Base-by-base conservation (phyloP, 2,113 vertebrate genomes). In the Lasiurus cinereus region DNA sequence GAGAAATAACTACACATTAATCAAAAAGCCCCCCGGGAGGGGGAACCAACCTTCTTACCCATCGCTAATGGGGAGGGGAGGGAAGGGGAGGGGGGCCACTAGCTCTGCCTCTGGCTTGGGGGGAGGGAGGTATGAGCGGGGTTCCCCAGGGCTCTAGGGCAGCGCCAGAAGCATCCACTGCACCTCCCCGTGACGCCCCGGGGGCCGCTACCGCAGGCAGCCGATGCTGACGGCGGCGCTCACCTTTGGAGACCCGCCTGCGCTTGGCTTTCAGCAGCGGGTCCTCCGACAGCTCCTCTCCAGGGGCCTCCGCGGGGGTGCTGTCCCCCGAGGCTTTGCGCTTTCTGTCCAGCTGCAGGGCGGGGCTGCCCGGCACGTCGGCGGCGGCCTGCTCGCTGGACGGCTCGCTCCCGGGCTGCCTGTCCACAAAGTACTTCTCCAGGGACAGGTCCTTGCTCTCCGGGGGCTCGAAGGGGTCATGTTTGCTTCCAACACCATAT, bases 1-100 rank as follows among this genome's bases (percentile, higher is more conserved):
- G 97, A 98, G 97, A 98, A 98, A 98, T 98, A 98, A 98, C 98
- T 98, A 98, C 97, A 98, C 98, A 98, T 99, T 99, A 98, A 98
- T 98, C 97, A 98, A 98, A 98, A 98, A 97, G 98, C 98, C 98
- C 98, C 98, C 97, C 97, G 97, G 98, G 98, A 97, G 98, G 97
- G 97, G 98, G 97, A 98, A 98, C 98, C 98, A 98, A 98, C 91
- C 95, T 72, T 96, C 97, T 98, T 98, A 98, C 78, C 97, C 97
- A 98, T 98, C 98, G 98, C 98, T 98, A 98, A 98, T 96, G 56
- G 43, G 90, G 73, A n/a, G n/a, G 90, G 66, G 5, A 19, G 82
- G 96, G 96, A n/a, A 36, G 15, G 94, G 93, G 46, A 12, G 96
- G 98, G 97, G 94, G 88, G 94, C 46, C 46, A 95, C 97, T 95